phyloP scores from a whole-genome alignment of 2,797 vertebrate genomes.

The Botia almorhae region DNA sequence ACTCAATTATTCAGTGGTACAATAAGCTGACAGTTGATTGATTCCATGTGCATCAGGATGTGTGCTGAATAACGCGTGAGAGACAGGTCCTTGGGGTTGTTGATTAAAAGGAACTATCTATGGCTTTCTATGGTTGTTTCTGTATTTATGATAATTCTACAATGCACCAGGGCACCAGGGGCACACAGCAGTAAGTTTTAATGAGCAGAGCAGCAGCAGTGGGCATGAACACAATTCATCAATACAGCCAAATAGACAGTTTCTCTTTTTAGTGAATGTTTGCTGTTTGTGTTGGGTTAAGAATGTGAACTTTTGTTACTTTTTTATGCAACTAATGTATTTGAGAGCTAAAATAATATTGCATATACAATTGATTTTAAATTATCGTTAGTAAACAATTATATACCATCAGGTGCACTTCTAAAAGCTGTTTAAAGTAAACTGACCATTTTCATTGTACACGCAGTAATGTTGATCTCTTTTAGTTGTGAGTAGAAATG shows the following conservation, averaged over 20 bases:
- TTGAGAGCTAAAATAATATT: too few relatives aligned
- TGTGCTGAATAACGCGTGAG: slow-evolving; percentile 10
- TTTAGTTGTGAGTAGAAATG: too few relatives aligned
- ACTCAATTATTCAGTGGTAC: neutral
- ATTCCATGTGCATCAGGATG: neutral
- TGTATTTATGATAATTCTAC: slow-evolving; percentile 52
- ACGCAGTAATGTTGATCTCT: too few relatives aligned
- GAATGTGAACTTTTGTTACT: neutral
- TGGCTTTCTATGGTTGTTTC: slow-evolving; percentile 30
- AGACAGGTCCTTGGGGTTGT: slow-evolving; percentile 35
- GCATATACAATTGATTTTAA: too few relatives aligned
- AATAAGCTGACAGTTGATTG: neutral
- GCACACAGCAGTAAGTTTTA: slow-evolving; percentile 51
- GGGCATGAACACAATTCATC: slow-evolving; percentile 36
- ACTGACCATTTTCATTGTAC: too few relatives aligned
- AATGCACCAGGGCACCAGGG: slow-evolving; percentile 36
- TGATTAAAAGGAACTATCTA: slow-evolving; percentile 41
- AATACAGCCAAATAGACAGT: slow-evolving; percentile 37
- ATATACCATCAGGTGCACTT: too few relatives aligned
- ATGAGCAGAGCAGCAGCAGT: slow-evolving; percentile 41
- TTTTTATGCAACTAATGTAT: too few relatives aligned
- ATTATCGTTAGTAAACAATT: too few relatives aligned
- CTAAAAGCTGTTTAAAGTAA: too few relatives aligned
- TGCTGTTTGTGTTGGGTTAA: slow-evolving; percentile 14
- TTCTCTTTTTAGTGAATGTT: slow-evolving; percentile 25